These are phyloP conservation scores for Drosophila aldrichi DNA, from an alignment of 2,888 invertebrate genomes.

Conservation along the genomic window DNA sequence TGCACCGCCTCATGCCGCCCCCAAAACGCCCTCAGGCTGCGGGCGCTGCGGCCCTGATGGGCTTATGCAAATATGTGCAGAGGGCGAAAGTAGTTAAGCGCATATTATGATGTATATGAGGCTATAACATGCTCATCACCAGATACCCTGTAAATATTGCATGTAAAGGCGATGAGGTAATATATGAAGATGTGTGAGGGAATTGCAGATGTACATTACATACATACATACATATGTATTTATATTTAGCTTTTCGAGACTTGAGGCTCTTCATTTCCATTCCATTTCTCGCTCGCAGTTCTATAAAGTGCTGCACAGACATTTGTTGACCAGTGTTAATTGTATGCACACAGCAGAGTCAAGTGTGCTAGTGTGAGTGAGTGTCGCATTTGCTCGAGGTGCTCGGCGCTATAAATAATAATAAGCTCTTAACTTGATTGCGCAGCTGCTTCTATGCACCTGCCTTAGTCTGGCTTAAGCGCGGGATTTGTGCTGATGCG, in stretches of 20 bases:
- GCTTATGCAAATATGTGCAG: conserved; percentile 32
- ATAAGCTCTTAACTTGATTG: conserved; percentile 2
- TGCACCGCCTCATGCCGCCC: conserved; percentile 14
- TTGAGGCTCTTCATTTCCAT: too few species aligned
- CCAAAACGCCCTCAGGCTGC: not conserved
- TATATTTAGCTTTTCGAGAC: too few species aligned
- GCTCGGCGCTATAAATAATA: not conserved
- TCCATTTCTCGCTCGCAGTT: too few species aligned
- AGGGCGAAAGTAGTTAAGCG: not conserved
- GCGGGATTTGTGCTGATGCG: not conserved
- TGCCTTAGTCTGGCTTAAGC: not conserved
- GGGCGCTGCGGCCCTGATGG: conserved; percentile 9
- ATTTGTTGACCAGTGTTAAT: not conserved
- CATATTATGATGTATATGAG: not conserved
- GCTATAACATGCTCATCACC: not conserved
- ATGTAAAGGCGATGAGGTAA: not conserved
- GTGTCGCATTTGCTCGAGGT: not conserved
- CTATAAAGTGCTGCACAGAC: too few species aligned
- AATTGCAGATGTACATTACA: too few species aligned
- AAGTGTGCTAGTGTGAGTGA: not conserved
- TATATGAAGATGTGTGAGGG: not conserved
- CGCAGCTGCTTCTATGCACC: conserved; percentile 1
- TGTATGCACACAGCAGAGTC: not conserved
- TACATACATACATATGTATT: too few species aligned
- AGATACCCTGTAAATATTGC: conserved; percentile 5